These are phyloP conservation scores for Nudaria mundana DNA, from an alignment of 2,888 invertebrate genomes.

Conservation along the genomic window DNA sequence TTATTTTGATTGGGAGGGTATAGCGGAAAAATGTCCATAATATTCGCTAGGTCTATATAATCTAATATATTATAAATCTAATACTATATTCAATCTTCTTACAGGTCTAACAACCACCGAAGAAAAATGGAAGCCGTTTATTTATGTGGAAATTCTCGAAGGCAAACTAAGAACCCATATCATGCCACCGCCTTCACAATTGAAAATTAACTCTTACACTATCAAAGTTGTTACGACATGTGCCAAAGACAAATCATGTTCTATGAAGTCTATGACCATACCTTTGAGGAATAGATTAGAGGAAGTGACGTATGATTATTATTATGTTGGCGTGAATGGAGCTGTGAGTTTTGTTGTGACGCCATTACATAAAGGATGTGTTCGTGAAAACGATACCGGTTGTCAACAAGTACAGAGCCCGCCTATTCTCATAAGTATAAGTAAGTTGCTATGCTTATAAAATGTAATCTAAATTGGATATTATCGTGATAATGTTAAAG, in stretches of 20 bases:
- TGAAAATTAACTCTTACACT: constrained; percentile 52
- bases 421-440: constrained; percentile 61
- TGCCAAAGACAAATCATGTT: constrained; percentile 37
- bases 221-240: constrained; percentile 50
- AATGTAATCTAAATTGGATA: no score
- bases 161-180: constrained; percentile 58
- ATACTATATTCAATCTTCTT: background rate
- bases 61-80: no score
- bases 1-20: no score
- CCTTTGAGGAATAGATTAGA: constrained; percentile 42
- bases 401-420: constrained; percentile 63
- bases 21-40: no score
- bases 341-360: constrained; percentile 61
- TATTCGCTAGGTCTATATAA: no score
- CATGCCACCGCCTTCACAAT: constrained; percentile 55
- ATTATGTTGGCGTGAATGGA: constrained; percentile 53
- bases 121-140: constrained; percentile 66
- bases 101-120: constrained; percentile 56
- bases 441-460: no score
- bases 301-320: constrained; percentile 60
- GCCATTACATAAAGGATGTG: constrained; percentile 52
- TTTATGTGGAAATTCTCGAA: constrained; percentile 65
- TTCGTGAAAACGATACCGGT: constrained; percentile 6
- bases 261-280: constrained; percentile 34
- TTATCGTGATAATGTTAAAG: no score